Evolutionary conservation across 2,797 vertebrate species (phyloP).

Genomic region (Streptopelia turtur): DNA sequence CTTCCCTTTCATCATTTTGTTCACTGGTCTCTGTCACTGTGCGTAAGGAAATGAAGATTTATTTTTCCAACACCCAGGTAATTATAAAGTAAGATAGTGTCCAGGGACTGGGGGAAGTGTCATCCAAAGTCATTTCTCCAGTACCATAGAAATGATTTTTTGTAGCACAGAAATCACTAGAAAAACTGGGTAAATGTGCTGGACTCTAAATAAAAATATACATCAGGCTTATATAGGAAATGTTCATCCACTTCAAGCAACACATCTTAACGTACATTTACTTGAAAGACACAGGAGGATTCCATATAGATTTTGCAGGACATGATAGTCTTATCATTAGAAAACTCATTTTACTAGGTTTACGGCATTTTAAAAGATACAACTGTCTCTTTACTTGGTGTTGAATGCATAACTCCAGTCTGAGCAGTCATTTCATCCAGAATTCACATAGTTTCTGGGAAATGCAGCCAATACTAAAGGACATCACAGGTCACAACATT

Average conservation of each 20-base stretch:
- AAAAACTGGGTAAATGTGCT: conserved; percentile 87
- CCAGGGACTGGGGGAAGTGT: neutral
- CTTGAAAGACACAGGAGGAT: neutral
- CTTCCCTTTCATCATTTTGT: conserved; percentile 10
- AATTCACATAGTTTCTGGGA: conserved; percentile 12
- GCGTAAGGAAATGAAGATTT: neutral
- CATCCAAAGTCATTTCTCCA: conserved; percentile 82
- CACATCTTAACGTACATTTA: neutral
- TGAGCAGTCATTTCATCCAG: neutral
- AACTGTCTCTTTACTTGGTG: neutral
- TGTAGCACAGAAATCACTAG: conserved; percentile 87
- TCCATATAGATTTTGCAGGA: neutral
- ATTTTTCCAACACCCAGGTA: conserved; percentile 16
- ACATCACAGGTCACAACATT: conserved; percentile 42
- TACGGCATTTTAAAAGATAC: neutral
- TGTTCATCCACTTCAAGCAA: neutral
- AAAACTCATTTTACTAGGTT: conserved; percentile 16
- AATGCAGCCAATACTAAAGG: conserved; percentile 27
- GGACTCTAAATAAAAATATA: conserved; percentile 36
- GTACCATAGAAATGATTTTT: conserved; percentile 87
- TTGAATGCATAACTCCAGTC: neutral
- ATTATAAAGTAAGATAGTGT: conserved; percentile 20
- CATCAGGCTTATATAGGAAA: neutral
- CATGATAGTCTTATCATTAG: neutral
- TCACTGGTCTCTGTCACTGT: conserved; percentile 15